phyloP scores from a whole-genome alignment of 2,888 invertebrate genomes.

The Pinctada fucata region DNA sequence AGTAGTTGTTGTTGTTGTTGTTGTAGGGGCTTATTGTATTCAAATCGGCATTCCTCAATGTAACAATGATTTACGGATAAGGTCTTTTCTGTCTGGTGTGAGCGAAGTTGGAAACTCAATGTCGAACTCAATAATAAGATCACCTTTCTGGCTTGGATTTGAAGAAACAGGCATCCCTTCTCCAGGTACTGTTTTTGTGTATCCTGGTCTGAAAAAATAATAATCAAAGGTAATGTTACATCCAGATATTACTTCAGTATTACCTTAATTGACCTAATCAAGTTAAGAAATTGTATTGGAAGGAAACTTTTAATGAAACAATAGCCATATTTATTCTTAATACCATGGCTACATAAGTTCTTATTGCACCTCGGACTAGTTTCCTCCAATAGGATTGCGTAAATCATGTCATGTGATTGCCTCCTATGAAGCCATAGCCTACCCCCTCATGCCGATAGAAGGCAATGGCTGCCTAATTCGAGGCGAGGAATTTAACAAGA shows the following conservation, averaged over 20 bases:
- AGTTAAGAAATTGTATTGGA: no score
- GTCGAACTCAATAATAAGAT: conserved; percentile 76
- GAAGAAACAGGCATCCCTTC: conserved; percentile 77
- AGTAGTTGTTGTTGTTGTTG: no score
- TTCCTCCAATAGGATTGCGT: no score
- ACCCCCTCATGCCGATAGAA: no score
- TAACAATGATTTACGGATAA: conserved; percentile 69
- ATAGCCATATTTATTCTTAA: background rate
- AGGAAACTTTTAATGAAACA: background rate
- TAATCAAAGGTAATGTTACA: background rate
- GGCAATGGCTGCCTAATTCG: no score
- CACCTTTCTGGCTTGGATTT: conserved; percentile 73
- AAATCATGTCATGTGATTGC: no score
- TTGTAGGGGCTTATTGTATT: no score
- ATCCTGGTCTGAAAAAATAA: conserved; percentile 73
- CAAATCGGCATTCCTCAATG: conserved; percentile 19
- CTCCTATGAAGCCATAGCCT: no score
- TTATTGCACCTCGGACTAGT: no score
- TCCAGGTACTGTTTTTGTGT: conserved; percentile 73
- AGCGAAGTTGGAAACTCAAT: conserved; percentile 75
- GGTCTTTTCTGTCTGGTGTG: conserved; percentile 74
- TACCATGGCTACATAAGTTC: background rate
- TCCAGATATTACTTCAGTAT: no score
- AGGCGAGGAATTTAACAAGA: no score
- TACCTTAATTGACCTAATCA: no score